These are phyloP conservation scores for Apodemia duryi DNA, from an alignment of 2,888 invertebrate genomes.

Conservation along the genomic window DNA sequence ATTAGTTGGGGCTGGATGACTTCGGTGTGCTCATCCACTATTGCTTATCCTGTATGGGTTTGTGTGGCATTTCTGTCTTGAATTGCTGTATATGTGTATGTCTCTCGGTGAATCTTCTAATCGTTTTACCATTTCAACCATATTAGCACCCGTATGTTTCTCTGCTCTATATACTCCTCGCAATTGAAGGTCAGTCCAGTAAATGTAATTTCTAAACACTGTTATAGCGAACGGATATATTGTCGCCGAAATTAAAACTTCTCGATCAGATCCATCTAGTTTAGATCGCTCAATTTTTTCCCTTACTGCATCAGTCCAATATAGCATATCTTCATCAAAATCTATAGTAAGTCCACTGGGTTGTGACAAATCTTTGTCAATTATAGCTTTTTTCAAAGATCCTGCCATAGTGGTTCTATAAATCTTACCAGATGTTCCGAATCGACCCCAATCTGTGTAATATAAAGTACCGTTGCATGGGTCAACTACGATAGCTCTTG, in stretches of 20 bases:
- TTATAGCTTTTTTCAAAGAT: conserved; percentile 91
- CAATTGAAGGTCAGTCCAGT: conserved; percentile 97
- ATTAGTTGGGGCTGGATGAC: no score
- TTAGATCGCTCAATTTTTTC: conserved; percentile 97
- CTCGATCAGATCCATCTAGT: conserved; percentile 91
- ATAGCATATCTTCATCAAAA: conserved; percentile 93
- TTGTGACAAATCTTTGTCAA: conserved; percentile 94
- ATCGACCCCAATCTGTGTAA: conserved; percentile 97
- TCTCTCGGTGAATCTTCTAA: conserved; percentile 96
- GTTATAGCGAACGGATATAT: conserved; percentile 98
- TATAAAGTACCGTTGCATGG: conserved; percentile 97
- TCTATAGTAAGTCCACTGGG: conserved; percentile 98
- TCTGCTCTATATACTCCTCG: conserved; percentile 97
- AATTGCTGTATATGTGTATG: conserved; percentile 90
- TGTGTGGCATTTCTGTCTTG: conserved; percentile 87
- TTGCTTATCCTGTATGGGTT: no score
- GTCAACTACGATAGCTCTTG: conserved; percentile 96
- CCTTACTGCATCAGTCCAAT: conserved; percentile 98
- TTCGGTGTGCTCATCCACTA: no score
- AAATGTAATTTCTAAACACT: conserved; percentile 93
- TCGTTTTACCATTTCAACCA: conserved; percentile 95
- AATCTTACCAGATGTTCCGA: conserved; percentile 95
- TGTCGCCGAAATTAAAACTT: conserved; percentile 91
- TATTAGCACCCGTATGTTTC: conserved; percentile 97
- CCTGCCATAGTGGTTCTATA: conserved; percentile 98